A percentile compares a stretch with the other conserved stretches of the same genome.
phyloP scores from a whole-genome alignment of 35 echinoderm and acorn worm genomes.

The Hemicentrotus pulcherrimus region DNA sequence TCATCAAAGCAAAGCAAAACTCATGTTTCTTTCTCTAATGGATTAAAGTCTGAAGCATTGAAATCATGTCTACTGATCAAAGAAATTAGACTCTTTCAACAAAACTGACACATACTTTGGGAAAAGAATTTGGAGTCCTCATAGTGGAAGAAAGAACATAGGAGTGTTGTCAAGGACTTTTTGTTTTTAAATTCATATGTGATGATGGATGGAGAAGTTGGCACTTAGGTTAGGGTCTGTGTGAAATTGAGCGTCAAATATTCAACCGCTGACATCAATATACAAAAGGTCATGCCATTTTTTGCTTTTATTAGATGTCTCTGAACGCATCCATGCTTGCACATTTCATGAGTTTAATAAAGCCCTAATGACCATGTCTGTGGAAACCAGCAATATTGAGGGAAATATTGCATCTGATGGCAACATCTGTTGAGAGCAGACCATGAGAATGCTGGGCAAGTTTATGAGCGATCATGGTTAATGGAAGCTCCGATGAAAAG shows the following conservation, averaged over 20 bases:
- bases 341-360: not conserved
- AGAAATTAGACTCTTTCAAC: not conserved
- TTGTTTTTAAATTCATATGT: not conserved
- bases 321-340: not conserved
- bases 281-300: not conserved
- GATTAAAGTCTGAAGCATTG: not conserved
- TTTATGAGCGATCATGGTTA: not conserved
- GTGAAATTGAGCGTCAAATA: conserved; percentile 4
- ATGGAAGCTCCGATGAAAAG: not conserved
- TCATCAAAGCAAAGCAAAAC: not conserved
- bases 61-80: not conserved
- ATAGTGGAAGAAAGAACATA: not conserved
- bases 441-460: not conserved
- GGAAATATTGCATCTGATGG: not conserved
- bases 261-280: not conserved
- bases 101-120: not conserved
- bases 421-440: not conserved
- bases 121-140: not conserved
- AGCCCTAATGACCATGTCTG: not conserved
- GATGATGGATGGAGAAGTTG: not conserved
- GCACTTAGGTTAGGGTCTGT: not conserved
- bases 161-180: not conserved
- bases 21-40: not conserved
- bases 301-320: not conserved
- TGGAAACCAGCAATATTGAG: not conserved